These are phyloP conservation scores for Chorisops tibialis DNA, from an alignment of 2,888 invertebrate species.

Conservation along the genomic window DNA sequence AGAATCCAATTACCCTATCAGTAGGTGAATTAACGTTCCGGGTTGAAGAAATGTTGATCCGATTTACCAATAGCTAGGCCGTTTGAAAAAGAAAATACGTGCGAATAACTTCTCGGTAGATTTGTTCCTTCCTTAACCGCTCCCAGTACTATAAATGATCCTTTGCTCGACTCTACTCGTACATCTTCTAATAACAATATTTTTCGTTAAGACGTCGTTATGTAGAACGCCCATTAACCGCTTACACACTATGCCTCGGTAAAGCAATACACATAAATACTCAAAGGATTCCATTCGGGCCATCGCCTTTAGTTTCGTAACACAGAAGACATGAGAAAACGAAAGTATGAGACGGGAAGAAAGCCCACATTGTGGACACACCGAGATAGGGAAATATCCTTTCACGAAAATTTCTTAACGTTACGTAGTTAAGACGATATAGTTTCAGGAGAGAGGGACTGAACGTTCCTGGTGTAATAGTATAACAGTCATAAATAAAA, in stretches of 20 bases:
- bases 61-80: too few species aligned
- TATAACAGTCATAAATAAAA: slow-evolving; percentile 5
- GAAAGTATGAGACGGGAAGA: background rate
- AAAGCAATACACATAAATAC: slow-evolving; percentile 28
- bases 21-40: too few species aligned
- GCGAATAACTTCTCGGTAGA: background rate
- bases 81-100: background rate
- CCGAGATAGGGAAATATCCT: background rate
- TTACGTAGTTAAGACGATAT: background rate
- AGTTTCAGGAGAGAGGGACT: background rate
- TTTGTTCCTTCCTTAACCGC: slow-evolving; percentile 2
- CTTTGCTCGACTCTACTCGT: background rate
- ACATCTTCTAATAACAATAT: slow-evolving; percentile 31
- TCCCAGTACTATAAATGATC: background rate
- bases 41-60: too few species aligned
- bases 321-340: background rate
- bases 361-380: background rate
- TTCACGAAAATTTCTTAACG: slow-evolving; percentile 7
- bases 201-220: slow-evolving; percentile 32
- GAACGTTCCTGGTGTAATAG: background rate
- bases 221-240: slow-evolving; percentile 33
- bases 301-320: background rate
- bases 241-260: slow-evolving; percentile 15
- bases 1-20: too few species aligned
- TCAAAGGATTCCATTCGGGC: background rate